Evolutionary conservation across 2,113 vertebrate genomes (phyloP).

Genomic region (Rhizomys pruinosus): DNA sequence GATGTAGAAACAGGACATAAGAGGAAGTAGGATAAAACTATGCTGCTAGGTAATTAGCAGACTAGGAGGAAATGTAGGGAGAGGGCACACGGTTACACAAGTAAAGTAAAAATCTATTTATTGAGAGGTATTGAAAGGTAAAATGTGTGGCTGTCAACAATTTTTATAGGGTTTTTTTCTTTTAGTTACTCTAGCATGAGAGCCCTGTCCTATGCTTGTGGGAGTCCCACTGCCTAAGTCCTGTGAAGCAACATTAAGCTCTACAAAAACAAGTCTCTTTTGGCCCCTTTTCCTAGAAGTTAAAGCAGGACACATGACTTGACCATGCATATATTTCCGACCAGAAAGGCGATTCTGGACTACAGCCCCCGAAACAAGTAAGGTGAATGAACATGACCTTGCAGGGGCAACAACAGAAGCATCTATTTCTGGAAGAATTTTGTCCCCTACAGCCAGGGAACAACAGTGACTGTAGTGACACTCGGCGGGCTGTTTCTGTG

Average conservation of each 20-base stretch:
- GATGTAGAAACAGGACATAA: neutral
- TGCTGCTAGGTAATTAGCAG: neutral
- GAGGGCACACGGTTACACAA: neutral
- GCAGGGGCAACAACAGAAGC: neutral
- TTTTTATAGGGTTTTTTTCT: neutral
- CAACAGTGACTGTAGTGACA: accelerated
- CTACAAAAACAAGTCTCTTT: neutral
- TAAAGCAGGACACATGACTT: neutral
- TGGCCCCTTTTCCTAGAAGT: neutral
- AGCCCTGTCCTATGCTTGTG: neutral
- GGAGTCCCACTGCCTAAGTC: neutral
- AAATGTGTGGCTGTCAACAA: neutral
- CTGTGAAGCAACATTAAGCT: neutral
- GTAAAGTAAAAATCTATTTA: neutral
- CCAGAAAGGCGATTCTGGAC: neutral
- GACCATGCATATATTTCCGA: neutral
- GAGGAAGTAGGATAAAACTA: neutral
- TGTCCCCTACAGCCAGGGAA: neutral
- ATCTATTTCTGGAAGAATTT: neutral
- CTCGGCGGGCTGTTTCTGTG: neutral
- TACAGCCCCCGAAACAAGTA: neutral
- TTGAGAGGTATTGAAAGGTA: neutral
- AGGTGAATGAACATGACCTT: neutral
- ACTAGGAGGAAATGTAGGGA: neutral
- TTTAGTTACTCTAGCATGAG: neutral